Evolutionary conservation across 2,888 invertebrate species (phyloP).

Genomic region (Baccha elongata): DNA sequence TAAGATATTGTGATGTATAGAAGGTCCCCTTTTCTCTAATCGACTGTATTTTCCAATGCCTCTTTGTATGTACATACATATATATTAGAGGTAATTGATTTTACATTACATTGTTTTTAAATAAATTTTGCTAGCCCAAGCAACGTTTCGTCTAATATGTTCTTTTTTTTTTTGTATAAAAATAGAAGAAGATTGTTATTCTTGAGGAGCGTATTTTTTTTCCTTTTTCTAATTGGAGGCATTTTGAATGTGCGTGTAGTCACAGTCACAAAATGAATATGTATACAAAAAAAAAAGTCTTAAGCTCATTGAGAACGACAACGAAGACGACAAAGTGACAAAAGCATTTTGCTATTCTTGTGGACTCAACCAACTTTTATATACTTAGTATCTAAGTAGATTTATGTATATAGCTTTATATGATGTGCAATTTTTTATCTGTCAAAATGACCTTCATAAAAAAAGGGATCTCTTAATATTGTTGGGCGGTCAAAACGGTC

Average conservation of each 20-base stretch:
- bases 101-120: slow-evolving; percentile 56
- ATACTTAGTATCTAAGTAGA: no score
- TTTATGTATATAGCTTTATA: background rate
- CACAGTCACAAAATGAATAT: slow-evolving; percentile 49
- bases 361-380: no score
- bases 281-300: slow-evolving; percentile 66
- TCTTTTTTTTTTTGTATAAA: background rate
- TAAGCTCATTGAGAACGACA: slow-evolving; percentile 53
- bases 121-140: slow-evolving; percentile 43
- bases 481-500: slow-evolving; percentile 2
- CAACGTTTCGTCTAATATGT: slow-evolving; percentile 23
- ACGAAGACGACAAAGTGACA: slow-evolving; percentile 23
- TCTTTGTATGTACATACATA: no score
- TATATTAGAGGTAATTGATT: slow-evolving; percentile 25
- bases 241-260: slow-evolving; percentile 44
- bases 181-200: slow-evolving; percentile 53
- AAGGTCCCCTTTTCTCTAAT: background rate
- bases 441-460: slow-evolving; percentile 31
- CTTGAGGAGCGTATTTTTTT: slow-evolving; percentile 34
- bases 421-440: slow-evolving; percentile 10
- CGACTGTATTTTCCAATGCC: slow-evolving; percentile 7
- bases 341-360: slow-evolving; percentile 27
- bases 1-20: background rate
- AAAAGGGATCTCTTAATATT: slow-evolving; percentile 33
- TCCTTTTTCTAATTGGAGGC: slow-evolving; percentile 41